phyloP scores from a whole-genome alignment of 2,797 vertebrate genomes.

The Xyrichtys novacula region DNA sequence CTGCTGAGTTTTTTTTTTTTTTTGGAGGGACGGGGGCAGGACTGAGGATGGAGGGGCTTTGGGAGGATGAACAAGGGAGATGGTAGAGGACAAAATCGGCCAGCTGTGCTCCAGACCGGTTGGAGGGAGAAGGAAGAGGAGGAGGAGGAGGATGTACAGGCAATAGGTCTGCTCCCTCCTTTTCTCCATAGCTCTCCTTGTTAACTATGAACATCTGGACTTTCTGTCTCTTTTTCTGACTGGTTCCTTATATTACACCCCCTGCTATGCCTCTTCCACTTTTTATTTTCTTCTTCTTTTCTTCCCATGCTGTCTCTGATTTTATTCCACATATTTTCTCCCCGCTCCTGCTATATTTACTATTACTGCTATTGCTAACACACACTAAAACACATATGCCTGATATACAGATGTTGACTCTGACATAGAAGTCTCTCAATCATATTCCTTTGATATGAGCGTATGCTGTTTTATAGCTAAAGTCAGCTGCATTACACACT shows the following conservation, averaged over 20 bases:
- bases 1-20: slow-evolving; percentile 6
- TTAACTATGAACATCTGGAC: slow-evolving; percentile 77
- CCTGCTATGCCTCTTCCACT: slow-evolving; percentile 24
- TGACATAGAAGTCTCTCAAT: slow-evolving; percentile 36
- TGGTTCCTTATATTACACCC: slow-evolving; percentile 37
- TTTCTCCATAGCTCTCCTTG: slow-evolving; percentile 45
- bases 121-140: slow-evolving; percentile 31
- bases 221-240: slow-evolving; percentile 35
- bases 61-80: slow-evolving; percentile 41
- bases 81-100: slow-evolving; percentile 39
- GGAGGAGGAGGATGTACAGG: slow-evolving; percentile 12
- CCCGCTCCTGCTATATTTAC: slow-evolving; percentile 17
- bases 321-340: slow-evolving; percentile 4
- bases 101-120: slow-evolving; percentile 72
- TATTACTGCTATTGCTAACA: slow-evolving; percentile 5
- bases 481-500: slow-evolving; percentile 21
- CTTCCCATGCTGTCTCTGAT: slow-evolving; percentile 16
- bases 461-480: slow-evolving; percentile 19
- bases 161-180: slow-evolving; percentile 33
- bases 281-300: slow-evolving; percentile 17
- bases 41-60: slow-evolving; percentile 50
- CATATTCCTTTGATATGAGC: slow-evolving; percentile 38
- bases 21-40: slow-evolving; percentile 42
- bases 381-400: slow-evolving; percentile 22
- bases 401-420: slow-evolving; percentile 30